These are phyloP conservation scores for Drosophila mayri DNA, from an alignment of 1,140 invertebrate species.

Conservation along the genomic window DNA sequence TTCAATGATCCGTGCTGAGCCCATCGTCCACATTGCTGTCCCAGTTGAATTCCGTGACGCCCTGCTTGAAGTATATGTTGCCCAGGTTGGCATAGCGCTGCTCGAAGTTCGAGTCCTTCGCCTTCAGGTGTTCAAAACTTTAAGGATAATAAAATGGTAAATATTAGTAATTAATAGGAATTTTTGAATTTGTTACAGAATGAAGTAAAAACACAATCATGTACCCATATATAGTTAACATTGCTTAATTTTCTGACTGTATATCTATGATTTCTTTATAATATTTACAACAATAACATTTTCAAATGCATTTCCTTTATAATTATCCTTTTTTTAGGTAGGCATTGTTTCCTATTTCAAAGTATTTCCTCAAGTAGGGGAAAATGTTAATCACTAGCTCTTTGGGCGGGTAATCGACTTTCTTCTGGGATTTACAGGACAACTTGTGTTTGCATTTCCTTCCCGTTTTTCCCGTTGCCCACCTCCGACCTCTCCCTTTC, in stretches of 20 bases:
- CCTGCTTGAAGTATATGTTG: constrained; percentile 89
- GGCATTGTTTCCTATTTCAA: not conserved
- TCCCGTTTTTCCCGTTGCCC: constrained; percentile 7
- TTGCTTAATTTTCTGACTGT: not conserved
- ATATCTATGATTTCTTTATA: not conserved
- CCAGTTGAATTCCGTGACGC: constrained; percentile 94
- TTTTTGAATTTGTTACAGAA: not conserved
- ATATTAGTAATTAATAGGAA: not conserved
- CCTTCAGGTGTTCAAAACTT: constrained; percentile 92
- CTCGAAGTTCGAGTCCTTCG: constrained; percentile 92
- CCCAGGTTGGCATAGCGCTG: constrained; percentile 92
- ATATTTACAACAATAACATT: not conserved
- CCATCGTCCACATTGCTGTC: constrained; percentile 92
- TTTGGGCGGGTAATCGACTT: constrained; percentile 32
- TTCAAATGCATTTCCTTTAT: not conserved
- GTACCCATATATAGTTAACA: no score
- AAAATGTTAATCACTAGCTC: constrained; percentile 23
- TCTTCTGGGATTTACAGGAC: constrained; percentile 25
- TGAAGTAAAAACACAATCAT: not conserved
- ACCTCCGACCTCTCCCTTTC: not conserved
- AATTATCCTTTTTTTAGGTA: not conserved
- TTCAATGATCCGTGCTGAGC: constrained; percentile 85
- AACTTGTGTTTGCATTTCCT: constrained; percentile 44
- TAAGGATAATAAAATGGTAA: constrained; percentile 9
- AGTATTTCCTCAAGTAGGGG: constrained; percentile 21